Conservation (phyloP, 2,113 vertebrate genomes). For the Microcebus murinus region DNA sequence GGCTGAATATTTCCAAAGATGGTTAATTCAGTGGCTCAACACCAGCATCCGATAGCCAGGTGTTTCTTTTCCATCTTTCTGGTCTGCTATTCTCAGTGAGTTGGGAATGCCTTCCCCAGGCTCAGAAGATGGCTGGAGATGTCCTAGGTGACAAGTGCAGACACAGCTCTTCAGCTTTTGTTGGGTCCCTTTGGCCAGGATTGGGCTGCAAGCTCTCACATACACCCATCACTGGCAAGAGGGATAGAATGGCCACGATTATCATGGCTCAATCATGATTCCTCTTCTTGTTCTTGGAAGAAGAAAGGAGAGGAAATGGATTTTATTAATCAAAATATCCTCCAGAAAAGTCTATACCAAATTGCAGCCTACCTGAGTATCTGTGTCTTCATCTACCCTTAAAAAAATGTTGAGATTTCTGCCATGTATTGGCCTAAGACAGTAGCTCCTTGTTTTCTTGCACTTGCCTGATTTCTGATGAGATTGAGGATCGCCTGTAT, state of each 20-base stretch:
- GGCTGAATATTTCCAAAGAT: neutral
- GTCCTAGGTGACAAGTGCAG: neutral
- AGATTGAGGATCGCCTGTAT: neutral
- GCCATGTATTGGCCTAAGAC: neutral
- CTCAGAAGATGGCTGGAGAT: neutral
- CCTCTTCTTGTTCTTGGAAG: neutral
- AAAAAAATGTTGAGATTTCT: neutral
- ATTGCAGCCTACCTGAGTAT: neutral
- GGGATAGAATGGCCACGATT: neutral
- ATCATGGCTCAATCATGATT: fast-evolving
- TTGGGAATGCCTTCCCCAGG: neutral
- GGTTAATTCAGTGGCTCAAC: neutral
- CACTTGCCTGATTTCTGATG: neutral
- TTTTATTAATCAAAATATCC: neutral
- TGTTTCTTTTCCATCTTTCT: neutral
- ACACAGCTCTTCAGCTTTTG: neutral
- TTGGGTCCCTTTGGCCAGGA: neutral
- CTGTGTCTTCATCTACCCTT: neutral
- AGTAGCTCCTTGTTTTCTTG: neutral
- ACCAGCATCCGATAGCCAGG: fast-evolving
- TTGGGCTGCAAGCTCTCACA: neutral
- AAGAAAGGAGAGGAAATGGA: neutral
- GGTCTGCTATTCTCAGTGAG: neutral
- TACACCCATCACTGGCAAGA: neutral
- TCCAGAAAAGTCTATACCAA: neutral